Evolutionary conservation across 2,888 invertebrate genomes (phyloP), one percentile per base, ranked within the genome.

Genomic region (Mimas tiliae): DNA sequence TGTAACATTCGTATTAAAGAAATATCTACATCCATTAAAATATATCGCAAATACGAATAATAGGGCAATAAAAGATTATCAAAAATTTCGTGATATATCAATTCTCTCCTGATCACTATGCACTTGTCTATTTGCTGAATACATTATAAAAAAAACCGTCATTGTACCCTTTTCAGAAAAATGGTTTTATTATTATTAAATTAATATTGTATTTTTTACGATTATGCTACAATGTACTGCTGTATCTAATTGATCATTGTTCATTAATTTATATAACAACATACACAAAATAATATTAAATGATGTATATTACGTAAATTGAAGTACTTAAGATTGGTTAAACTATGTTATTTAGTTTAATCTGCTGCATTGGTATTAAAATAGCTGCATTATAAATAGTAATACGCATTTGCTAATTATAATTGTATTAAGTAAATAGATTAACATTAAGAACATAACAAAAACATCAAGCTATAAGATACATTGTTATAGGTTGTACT

Each of bases 291-390:
- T 42, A 19, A 42, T n/a, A 53, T 14, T 9, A 14, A 16, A 16
- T 19, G 6, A 12, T 21, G 6, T 55, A 38, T 38, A 58, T 58
- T 38, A 19, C 33, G 33, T 33, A 53, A 53, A 34, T 53, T 9
- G 38, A 38, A 38, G 9, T 53, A 53, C 27, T 27, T 27, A 27
- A 33, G 8, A n/a, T 33, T 53, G 14, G n/a, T 53, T 52, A n/a
- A 53, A 33, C 33, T 33, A 52, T 14, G 33, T 58, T 11, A 42
- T 34, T 9, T n/a, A n/a, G n/a, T n/a, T n/a, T 55, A 58, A 38
- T 58, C 19, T 42, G 42, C 58, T 38, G 55, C 55, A 55, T 38
- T 55, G 55, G 55, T 55, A 55, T 38, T 55, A 55, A n/a, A 38
- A 55, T 55, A 55, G 55, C 55, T 55, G 55, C 55, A 55, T 38